Conservation (phyloP, 2,113 vertebrate species). For the Aplodontia rufa region DNA sequence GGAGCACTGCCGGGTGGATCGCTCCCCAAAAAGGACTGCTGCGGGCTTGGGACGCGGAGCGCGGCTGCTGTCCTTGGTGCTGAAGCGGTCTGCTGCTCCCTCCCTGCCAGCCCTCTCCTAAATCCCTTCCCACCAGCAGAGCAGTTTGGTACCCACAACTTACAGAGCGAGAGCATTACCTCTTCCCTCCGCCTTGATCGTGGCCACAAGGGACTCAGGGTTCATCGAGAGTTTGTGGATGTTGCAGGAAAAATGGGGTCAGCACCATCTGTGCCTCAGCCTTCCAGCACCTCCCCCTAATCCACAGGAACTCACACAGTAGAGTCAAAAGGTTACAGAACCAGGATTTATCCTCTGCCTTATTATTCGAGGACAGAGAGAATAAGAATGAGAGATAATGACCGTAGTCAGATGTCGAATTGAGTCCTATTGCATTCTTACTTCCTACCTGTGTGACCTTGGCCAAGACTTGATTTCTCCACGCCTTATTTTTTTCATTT, state of each 20-base stretch:
- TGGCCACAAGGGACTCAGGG: background rate
- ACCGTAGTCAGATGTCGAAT: background rate
- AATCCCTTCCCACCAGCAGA: background rate
- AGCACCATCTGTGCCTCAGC: conserved; percentile 17
- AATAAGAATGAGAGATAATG: background rate
- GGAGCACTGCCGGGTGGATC: background rate
- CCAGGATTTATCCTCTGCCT: background rate
- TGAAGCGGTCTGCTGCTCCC: conserved; percentile 43
- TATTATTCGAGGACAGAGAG: background rate
- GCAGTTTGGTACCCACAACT: background rate
- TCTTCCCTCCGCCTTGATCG: background rate
- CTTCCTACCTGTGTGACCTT: background rate
- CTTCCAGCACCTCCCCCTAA: background rate
- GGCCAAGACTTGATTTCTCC: conserved; percentile 33
- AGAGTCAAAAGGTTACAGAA: background rate
- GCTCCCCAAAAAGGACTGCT: background rate
- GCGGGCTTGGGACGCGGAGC: background rate
- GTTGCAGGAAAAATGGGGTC: conserved; percentile 40
- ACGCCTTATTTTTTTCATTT: background rate
- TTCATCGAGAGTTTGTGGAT: conserved; percentile 31
- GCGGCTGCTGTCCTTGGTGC: conserved; percentile 77
- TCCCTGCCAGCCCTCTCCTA: background rate
- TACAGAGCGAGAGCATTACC: background rate
- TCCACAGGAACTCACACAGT: conserved; percentile 7
- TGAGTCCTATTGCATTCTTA: background rate